Base-by-base conservation (phyloP, 2,113 vertebrate genomes). In the Atherinomorus stipes region DNA sequence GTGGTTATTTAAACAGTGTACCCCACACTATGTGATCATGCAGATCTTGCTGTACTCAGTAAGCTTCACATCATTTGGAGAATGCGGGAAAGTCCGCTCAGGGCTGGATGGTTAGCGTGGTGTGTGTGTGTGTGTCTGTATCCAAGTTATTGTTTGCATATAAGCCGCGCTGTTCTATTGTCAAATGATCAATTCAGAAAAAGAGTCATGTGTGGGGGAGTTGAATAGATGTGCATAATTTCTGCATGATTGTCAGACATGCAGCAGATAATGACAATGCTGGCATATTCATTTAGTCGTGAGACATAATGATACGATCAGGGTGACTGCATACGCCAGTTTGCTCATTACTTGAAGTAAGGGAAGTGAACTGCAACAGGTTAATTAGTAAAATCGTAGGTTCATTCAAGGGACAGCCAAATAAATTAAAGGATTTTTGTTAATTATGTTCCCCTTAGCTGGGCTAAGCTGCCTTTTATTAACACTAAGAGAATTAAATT, bases 341-440 rank as follows among this genome's bases (percentile, higher is more conserved):
- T 53, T 78, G 53, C 78, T 89, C 80, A 90, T 87, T 84, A 89
- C 64, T 72, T 67, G 61, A 45, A 67, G 65, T 52, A 70, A 72
- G 74, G 85, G n/a, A 72, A 74, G 83, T 34, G 22, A 54, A 71
- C 65, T 77, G 57, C 71, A 64, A 76, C 71, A 87, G 86, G 87
- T 90, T 92, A 92, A 92, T 92, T 84, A 86, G 59, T 52, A 76
- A n/a, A 87, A 91, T 87, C 76, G 78, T 72, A 84, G 64, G 74
- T 75, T 88, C 84, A 78, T 82, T 61, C 66, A 53, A 80, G 80
- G 76, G 71, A 89, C 74, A 85, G 85, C 84, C 63, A 80, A 77
- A 74, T 63, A 72, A 88, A 86, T 91, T 79, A 89, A 81, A 85
- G 75, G 67, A 88, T 77, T 84, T 85, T 82, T 73, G 77, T 80